A percentile compares a stretch with the other conserved stretches of the same genome.
phyloP scores from a whole-genome alignment of 2,113 vertebrate genomes.

The Turnix velox region DNA sequence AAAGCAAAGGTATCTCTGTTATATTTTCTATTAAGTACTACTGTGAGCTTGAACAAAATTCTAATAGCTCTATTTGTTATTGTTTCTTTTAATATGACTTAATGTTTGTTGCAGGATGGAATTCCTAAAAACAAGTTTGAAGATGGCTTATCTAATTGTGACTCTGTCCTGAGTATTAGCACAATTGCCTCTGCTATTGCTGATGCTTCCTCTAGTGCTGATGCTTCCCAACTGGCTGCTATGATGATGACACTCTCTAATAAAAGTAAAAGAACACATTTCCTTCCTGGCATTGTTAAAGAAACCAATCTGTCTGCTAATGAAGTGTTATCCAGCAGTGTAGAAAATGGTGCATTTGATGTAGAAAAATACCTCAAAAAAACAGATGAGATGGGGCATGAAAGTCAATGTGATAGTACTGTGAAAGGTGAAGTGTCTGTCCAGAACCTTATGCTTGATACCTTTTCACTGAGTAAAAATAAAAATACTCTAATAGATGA shows the following conservation, averaged over 20 bases:
- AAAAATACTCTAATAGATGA: neutral
- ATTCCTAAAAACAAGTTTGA: neutral
- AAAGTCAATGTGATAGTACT: constrained; percentile 52
- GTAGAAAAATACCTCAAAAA: constrained; percentile 89
- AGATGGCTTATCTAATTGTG: neutral
- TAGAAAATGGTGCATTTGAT: constrained; percentile 76
- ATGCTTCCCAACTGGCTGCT: constrained; percentile 88
- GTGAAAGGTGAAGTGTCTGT: constrained; percentile 1
- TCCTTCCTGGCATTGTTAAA: neutral
- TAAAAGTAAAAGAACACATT: constrained; percentile 63
- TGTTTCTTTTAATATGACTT: neutral
- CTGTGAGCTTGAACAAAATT: neutral
- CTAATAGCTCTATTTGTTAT: fast-evolving
- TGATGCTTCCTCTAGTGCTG: constrained; percentile 85
- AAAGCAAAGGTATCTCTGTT: constrained; percentile 46
- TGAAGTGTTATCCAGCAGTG: neutral
- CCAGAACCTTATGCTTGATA: constrained; percentile 9
- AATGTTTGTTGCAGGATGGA: constrained; percentile 50
- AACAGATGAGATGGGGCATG: constrained; percentile 68
- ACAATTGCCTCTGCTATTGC: constrained; percentile 91
- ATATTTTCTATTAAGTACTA: neutral
- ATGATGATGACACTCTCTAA: constrained; percentile 89
- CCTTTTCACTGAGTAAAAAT: neutral
- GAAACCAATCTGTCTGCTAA: neutral
- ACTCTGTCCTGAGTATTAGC: constrained; percentile 86